A percentile compares a stretch with the other conserved stretches of the same genome.
Evolutionary conservation across 2,888 invertebrate species (phyloP).

Genomic region (Eremobia ochroleuca): DNA sequence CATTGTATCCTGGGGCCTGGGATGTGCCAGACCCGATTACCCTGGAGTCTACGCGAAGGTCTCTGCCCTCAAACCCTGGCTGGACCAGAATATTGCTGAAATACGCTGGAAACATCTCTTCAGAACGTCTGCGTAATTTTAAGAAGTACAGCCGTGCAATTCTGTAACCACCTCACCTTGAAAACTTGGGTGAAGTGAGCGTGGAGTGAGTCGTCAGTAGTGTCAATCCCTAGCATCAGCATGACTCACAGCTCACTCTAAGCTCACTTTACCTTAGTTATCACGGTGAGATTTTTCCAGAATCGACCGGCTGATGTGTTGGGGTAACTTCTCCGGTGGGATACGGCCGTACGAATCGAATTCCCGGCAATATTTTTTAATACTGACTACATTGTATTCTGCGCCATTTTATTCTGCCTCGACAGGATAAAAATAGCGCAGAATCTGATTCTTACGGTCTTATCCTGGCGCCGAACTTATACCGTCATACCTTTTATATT

Average conservation of each 20-base stretch:
- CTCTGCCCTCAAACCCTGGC: slow-evolving; percentile 83
- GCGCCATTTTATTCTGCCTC: neutral
- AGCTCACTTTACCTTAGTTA: no score
- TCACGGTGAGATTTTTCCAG: no score
- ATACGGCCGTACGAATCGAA: no score
- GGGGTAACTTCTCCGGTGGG: no score
- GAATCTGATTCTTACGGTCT: neutral
- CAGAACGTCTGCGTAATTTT: slow-evolving; percentile 53
- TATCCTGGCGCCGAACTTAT: neutral
- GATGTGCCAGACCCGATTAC: slow-evolving; percentile 86
- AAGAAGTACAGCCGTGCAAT: neutral
- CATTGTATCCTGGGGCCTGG: slow-evolving; percentile 87
- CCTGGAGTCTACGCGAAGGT: slow-evolving; percentile 89
- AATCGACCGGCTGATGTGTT: no score
- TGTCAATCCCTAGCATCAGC: no score
- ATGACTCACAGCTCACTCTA: no score
- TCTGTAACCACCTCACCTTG: no score
- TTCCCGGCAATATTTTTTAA: neutral
- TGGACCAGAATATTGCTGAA: slow-evolving; percentile 77
- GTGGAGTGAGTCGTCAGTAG: no score
- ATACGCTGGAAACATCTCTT: slow-evolving; percentile 76
- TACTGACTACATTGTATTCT: neutral
- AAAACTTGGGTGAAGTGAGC: no score
- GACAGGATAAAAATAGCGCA: neutral
- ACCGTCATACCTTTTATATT: neutral